These are phyloP conservation scores for Donacobius atricapilla DNA, from an alignment of 2,113 vertebrate genomes.

Conservation along the genomic window DNA sequence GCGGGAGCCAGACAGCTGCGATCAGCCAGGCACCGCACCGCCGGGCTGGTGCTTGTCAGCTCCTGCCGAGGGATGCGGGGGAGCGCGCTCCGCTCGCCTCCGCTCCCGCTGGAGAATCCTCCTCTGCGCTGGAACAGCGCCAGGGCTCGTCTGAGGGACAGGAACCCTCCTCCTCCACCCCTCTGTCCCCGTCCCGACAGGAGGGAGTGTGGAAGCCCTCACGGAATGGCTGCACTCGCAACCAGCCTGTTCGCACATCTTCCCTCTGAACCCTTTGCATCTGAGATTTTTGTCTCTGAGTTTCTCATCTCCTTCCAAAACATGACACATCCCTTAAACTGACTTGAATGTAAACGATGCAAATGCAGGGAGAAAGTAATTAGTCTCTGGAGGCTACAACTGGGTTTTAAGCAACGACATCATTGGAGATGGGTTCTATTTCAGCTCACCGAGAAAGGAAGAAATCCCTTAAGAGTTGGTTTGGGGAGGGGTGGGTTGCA, in stretches of 20 bases:
- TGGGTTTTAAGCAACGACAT: not conserved
- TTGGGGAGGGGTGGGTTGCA: not conserved
- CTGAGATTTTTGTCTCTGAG: not conserved
- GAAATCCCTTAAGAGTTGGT: not conserved
- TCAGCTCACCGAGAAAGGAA: not conserved
- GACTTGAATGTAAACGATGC: not conserved
- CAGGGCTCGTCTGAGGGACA: not conserved
- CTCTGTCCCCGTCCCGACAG: not conserved
- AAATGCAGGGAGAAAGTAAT: slow-evolving; percentile 34
- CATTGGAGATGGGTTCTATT: not conserved
- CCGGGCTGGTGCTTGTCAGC: not conserved
- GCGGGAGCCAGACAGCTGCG: not conserved
- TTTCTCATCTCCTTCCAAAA: not conserved
- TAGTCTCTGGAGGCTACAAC: slow-evolving; percentile 23
- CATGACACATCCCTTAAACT: not conserved
- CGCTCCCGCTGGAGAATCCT: not conserved
- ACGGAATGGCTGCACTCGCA: not conserved
- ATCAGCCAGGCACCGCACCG: not conserved
- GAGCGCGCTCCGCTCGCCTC: not conserved
- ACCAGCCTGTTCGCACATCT: fast-evolving
- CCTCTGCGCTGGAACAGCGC: not conserved
- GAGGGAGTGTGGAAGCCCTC: not conserved
- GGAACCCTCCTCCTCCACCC: not conserved
- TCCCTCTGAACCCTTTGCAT: not conserved
- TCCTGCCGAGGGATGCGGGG: not conserved